These are phyloP conservation scores for Paguma larvata DNA, from an alignment of 2,797 vertebrate species.

Conservation along the genomic window DNA sequence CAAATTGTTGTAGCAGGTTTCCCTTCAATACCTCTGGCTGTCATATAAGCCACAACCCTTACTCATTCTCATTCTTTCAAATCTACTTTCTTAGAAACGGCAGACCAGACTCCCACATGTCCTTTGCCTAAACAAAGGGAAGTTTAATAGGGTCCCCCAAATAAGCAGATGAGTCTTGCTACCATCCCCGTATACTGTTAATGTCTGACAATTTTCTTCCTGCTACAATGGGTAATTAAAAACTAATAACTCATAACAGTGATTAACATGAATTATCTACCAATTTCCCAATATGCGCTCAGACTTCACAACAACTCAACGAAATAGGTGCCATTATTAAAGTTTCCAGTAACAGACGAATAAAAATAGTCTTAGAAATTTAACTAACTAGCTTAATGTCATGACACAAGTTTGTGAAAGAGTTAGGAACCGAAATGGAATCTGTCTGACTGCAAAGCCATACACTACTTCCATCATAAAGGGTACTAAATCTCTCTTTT, in stretches of 20 bases:
- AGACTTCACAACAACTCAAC: neutral
- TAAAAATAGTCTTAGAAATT: conserved; percentile 15
- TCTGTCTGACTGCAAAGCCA: neutral
- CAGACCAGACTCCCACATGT: neutral
- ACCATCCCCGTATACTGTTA: neutral
- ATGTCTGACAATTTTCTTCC: neutral
- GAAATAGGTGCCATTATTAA: neutral
- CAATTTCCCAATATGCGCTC: neutral
- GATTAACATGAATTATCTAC: neutral
- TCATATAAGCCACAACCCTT: neutral
- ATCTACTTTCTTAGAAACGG: neutral
- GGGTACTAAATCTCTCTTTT: neutral
- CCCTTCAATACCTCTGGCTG: neutral
- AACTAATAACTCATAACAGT: neutral
- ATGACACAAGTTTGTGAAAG: neutral
- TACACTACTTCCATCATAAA: neutral
- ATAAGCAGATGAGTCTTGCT: neutral
- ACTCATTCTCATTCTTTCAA: neutral
- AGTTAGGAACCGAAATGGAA: neutral
- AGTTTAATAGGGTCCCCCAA: neutral
- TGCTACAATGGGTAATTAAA: neutral
- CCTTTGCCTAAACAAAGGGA: neutral
- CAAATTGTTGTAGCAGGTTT: neutral
- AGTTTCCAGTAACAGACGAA: neutral
- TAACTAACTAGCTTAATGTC: conserved; percentile 14